Evolutionary conservation across 2,113 vertebrate genomes (phyloP).

Genomic region (Zosterops japonicus): DNA sequence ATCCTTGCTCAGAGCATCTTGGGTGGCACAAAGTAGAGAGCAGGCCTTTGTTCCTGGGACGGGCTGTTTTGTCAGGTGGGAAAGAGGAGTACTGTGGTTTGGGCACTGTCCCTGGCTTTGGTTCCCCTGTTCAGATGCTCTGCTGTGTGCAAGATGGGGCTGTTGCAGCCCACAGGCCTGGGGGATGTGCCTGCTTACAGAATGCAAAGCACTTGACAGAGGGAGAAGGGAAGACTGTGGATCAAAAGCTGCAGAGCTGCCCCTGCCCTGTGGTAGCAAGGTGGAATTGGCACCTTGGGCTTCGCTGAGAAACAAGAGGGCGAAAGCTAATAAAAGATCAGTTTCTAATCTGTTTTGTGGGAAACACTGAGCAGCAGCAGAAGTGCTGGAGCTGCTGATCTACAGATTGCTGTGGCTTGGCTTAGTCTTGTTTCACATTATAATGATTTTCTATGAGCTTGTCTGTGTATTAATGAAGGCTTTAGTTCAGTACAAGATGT

Average conservation of each 20-base stretch:
- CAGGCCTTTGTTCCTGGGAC: background rate
- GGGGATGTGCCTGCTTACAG: background rate
- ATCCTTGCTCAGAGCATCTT: background rate
- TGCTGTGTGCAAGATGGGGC: background rate
- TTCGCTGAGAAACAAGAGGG: background rate
- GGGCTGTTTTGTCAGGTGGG: background rate
- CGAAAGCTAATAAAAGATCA: conserved; percentile 23
- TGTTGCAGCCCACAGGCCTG: background rate
- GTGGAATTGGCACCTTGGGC: conserved; percentile 25
- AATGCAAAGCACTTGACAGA: rapidly evolving
- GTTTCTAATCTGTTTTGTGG: conserved; percentile 46
- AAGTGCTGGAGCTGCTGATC: conserved; percentile 7
- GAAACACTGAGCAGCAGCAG: background rate
- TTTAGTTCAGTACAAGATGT: conserved; percentile 45
- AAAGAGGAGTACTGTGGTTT: background rate
- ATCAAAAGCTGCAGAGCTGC: background rate
- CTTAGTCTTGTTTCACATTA: conserved; percentile 32
- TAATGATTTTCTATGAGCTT: conserved; percentile 31
- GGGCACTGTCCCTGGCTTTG: background rate
- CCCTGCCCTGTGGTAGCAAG: background rate
- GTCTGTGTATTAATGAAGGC: conserved; percentile 35
- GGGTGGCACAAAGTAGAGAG: background rate
- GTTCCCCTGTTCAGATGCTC: background rate
- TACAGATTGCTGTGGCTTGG: conserved; percentile 46
- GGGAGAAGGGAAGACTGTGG: background rate